Conservation (phyloP, 2,113 vertebrate species). For the Mormyrus lacerda region DNA sequence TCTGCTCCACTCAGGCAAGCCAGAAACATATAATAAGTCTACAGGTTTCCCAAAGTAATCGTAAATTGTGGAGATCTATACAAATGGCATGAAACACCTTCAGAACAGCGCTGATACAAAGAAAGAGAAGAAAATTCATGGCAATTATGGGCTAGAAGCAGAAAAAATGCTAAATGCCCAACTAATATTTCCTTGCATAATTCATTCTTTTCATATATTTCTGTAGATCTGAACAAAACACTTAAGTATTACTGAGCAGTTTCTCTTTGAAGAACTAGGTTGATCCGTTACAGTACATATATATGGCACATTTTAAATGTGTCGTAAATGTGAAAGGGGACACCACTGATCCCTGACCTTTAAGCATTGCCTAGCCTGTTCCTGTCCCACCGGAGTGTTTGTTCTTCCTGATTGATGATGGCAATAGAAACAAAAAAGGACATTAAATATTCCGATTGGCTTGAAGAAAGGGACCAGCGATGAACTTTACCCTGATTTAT, state of each 20-base stretch:
- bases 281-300: background rate
- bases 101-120: background rate
- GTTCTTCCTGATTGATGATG: background rate
- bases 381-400: background rate
- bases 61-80: background rate
- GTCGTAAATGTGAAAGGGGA: background rate
- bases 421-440: background rate
- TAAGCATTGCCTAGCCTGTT: background rate
- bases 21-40: background rate
- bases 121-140: background rate
- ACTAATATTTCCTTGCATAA: background rate
- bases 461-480: background rate
- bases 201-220: background rate
- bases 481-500: background rate
- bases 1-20: background rate
- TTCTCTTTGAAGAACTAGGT: background rate
- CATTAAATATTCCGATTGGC: background rate
- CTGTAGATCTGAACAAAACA: background rate
- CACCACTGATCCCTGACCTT: background rate
- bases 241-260: background rate
- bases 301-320: background rate
- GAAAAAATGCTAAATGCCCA: background rate
- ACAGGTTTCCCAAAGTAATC: background rate
- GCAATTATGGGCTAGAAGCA: background rate
- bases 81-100: background rate